A percentile compares a stretch with the other conserved stretches of the same genome.
Conservation (phyloP, 2,888 invertebrate species). For the Meliscaeva auricollis region DNA sequence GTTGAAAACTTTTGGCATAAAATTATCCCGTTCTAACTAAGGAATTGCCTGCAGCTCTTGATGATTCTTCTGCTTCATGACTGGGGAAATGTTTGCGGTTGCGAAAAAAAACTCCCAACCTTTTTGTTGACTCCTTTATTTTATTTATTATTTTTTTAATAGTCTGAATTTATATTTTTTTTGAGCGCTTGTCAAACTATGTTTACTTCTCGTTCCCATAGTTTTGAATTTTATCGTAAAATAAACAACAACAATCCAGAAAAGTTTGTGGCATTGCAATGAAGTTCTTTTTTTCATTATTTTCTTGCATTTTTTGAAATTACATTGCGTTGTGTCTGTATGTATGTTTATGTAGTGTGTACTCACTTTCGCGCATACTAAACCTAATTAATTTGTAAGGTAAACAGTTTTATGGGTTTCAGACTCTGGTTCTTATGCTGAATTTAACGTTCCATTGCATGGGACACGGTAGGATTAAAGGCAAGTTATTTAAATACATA, state of each 20-base stretch:
- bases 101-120: slow-evolving; percentile 46
- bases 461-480: too few species aligned
- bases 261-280: slow-evolving; percentile 39
- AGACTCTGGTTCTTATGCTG: slow-evolving; percentile 26
- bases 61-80: slow-evolving; percentile 24
- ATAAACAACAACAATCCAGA: slow-evolving; percentile 30
- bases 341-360: slow-evolving; percentile 6
- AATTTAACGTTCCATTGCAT: not conserved
- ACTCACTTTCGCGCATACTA: slow-evolving; percentile 50
- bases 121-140: slow-evolving; percentile 30
- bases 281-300: slow-evolving; percentile 12
- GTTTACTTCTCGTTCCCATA: slow-evolving; percentile 38
- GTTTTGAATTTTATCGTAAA: slow-evolving; percentile 53
- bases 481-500: too few species aligned
- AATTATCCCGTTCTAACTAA: slow-evolving; percentile 16
- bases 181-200: slow-evolving; percentile 57
- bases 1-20: slow-evolving; percentile 45
- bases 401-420: slow-evolving; percentile 62
- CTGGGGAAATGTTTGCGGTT: slow-evolving; percentile 31
- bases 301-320: slow-evolving; percentile 20
- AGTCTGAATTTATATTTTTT: slow-evolving; percentile 1
- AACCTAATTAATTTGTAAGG: slow-evolving; percentile 65
- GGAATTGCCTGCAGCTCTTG: slow-evolving; percentile 23
- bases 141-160: slow-evolving; percentile 12
- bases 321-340: slow-evolving; percentile 23